These are phyloP conservation scores for Helicoverpa assulta DNA, from an alignment of 2,888 invertebrate genomes.

Conservation along the genomic window DNA sequence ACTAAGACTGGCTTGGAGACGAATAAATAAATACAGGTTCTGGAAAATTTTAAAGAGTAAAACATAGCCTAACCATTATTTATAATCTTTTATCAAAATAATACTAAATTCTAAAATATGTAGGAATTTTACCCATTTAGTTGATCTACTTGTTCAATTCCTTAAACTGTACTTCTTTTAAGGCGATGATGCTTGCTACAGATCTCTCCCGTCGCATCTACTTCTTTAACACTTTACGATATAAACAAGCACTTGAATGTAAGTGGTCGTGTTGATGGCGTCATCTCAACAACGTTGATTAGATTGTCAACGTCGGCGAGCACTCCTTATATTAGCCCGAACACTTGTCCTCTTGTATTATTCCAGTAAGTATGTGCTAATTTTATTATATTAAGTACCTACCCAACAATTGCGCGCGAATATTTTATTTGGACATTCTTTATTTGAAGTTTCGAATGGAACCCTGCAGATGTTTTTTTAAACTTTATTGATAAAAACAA, in stretches of 20 bases:
- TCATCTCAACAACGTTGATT: slow-evolving; percentile 53
- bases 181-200: not conserved
- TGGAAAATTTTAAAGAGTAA: too few relatives aligned
- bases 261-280: slow-evolving; percentile 52
- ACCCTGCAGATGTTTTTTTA: not conserved
- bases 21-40: not conserved
- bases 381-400: not conserved
- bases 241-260: slow-evolving; percentile 52
- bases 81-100: not conserved
- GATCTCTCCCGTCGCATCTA: slow-evolving; percentile 3
- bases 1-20: not conserved
- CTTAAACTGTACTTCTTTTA: not conserved
- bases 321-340: slow-evolving; percentile 13
- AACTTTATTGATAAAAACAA: not conserved
- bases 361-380: slow-evolving; percentile 7
- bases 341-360: slow-evolving; percentile 28
- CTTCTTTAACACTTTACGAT: slow-evolving; percentile 15
- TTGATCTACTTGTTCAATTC: too few relatives aligned
- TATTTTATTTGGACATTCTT: too few relatives aligned
- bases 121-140: too few relatives aligned
- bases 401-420: not conserved
- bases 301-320: slow-evolving; percentile 46
- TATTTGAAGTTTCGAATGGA: too few relatives aligned
- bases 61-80: not conserved
- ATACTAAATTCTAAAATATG: too few relatives aligned